Percentiles rank a stretch among this genome's conserved stretches.
Evolutionary conservation across 2,888 invertebrate species (phyloP).

Genomic region (Tillus elongatus): DNA sequence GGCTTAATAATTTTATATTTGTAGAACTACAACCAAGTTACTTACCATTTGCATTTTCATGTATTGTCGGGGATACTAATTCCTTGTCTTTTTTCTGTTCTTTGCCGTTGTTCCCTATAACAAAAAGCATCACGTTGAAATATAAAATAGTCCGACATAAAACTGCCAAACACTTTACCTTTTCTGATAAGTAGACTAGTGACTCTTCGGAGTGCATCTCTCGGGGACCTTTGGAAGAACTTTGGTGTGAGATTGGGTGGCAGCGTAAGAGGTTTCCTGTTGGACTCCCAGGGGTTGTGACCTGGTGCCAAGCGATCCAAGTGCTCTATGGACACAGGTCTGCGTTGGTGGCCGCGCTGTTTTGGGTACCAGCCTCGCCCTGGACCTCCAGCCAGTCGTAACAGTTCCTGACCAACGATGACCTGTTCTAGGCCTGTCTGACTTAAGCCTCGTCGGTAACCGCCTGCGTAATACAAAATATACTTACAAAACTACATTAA

Average conservation of each 20-base stretch:
- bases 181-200: slow-evolving; percentile 72
- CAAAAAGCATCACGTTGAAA: slow-evolving; percentile 38
- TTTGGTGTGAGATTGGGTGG: slow-evolving; percentile 83
- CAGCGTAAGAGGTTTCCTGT: slow-evolving; percentile 74
- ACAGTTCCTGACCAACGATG: slow-evolving; percentile 68
- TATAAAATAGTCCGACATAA: too few relatives aligned
- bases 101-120: slow-evolving; percentile 61
- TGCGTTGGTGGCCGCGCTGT: slow-evolving; percentile 54
- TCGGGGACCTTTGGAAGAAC: slow-evolving; percentile 80
- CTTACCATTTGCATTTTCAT: slow-evolving; percentile 50
- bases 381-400: slow-evolving; percentile 70
- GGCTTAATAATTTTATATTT: too few relatives aligned
- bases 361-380: slow-evolving; percentile 79
- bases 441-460: slow-evolving; percentile 27
- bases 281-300: slow-evolving; percentile 47
- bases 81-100: slow-evolving; percentile 57
- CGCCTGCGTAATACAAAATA: too few relatives aligned
- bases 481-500: too few relatives aligned
- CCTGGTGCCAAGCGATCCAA: slow-evolving; percentile 61
- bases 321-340: slow-evolving; percentile 79
- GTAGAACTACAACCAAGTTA: too few relatives aligned
- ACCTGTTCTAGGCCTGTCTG: slow-evolving; percentile 41
- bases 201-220: slow-evolving; percentile 77
- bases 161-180: slow-evolving; percentile 38
- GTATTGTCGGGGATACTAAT: slow-evolving; percentile 59